Evolutionary conservation across 2,888 invertebrate species (phyloP).

Genomic region (Siphonodentalium dalli): DNA sequence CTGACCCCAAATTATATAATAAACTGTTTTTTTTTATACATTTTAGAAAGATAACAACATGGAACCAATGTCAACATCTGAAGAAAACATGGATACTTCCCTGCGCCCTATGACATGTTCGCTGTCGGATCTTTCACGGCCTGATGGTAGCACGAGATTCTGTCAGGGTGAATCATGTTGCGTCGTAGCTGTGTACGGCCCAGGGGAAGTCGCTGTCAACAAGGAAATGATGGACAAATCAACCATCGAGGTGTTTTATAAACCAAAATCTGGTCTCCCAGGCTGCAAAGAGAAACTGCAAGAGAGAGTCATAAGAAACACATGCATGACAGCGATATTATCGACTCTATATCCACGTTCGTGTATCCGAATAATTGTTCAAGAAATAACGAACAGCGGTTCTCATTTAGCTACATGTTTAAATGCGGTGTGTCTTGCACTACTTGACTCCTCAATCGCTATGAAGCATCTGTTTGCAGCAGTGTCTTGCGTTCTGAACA

Average conservation of each 20-base stretch:
- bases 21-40: too few species aligned
- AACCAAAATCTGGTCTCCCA: conserved; percentile 79
- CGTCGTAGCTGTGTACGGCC: conserved; percentile 82
- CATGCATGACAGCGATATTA: conserved; percentile 78
- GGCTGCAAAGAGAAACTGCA: conserved; percentile 75
- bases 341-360: conserved; percentile 81
- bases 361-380: conserved; percentile 79
- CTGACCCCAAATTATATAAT: too few species aligned
- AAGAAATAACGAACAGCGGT: conserved; percentile 80
- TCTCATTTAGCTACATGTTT: conserved; percentile 77
- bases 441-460: conserved; percentile 83
- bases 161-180: conserved; percentile 76
- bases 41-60: too few species aligned
- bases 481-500: conserved; percentile 75
- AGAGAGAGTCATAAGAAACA: conserved; percentile 79
- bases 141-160: conserved; percentile 54
- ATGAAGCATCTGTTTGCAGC: conserved; percentile 85
- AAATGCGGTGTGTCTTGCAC: conserved; percentile 83
- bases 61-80: too few species aligned
- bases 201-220: conserved; percentile 77
- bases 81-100: too few species aligned
- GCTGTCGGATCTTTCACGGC: conserved; percentile 45
- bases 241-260: conserved; percentile 79
- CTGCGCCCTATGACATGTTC: conserved; percentile 43
- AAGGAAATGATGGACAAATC: conserved; percentile 81